phyloP scores from a whole-genome alignment of 2,797 vertebrate species.

The Mormyrus hasselquistii region DNA sequence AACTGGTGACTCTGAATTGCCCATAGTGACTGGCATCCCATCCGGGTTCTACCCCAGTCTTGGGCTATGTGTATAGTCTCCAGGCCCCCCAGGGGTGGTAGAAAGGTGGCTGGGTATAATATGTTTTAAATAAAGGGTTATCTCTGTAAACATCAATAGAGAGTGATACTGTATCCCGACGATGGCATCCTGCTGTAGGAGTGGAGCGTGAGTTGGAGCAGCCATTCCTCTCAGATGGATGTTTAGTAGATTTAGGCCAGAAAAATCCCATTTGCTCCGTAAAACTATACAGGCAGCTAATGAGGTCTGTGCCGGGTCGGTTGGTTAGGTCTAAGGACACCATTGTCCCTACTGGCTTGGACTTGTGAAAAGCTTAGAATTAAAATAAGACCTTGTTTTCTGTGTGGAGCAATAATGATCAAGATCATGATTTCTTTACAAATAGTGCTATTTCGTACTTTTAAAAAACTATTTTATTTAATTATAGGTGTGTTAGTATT shows the following conservation, averaged over 20 bases:
- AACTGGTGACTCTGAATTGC: not conserved
- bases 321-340: slow-evolving; percentile 27
- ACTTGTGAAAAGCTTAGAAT: not conserved
- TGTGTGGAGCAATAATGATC: not conserved
- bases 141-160: not conserved
- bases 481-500: not conserved
- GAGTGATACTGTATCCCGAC: not conserved
- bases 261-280: slow-evolving; percentile 11
- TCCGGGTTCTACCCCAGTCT: not conserved
- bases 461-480: not conserved
- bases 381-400: not conserved
- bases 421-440: not conserved
- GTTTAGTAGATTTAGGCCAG: not conserved
- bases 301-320: slow-evolving; percentile 29
- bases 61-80: not conserved
- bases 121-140: not conserved
- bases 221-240: not conserved
- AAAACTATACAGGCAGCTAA: slow-evolving; percentile 20
- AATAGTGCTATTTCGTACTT: not conserved
- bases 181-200: not conserved
- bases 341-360: slow-evolving; percentile 27
- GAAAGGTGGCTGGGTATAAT: not conserved
- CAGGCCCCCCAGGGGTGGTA: not conserved
- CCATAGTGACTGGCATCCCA: not conserved
- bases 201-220: not conserved